Conservation (phyloP, 2,113 vertebrate genomes). For the Hassar affinis region DNA sequence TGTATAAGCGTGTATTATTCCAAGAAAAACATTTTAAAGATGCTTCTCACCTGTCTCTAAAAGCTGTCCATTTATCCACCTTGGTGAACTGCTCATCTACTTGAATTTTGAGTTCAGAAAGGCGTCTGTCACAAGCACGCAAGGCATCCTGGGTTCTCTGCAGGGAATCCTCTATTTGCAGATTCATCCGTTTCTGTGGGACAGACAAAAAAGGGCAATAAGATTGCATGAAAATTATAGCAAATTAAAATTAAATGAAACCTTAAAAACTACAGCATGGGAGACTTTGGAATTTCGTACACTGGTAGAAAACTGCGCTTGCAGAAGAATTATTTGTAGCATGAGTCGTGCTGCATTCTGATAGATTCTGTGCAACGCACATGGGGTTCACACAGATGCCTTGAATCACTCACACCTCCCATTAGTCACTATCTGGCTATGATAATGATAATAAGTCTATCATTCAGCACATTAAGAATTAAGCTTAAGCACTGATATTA, state of each 20-base stretch:
- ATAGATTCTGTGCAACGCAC: not conserved
- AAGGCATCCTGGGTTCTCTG: slow-evolving; percentile 61
- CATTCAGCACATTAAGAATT: no score
- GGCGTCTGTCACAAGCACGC: slow-evolving; percentile 55
- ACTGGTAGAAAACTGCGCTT: not conserved
- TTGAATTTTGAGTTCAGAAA: slow-evolving; percentile 56
- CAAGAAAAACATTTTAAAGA: not conserved
- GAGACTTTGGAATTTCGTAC: not conserved
- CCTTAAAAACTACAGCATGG: not conserved
- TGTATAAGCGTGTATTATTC: no score
- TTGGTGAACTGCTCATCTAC: slow-evolving; percentile 14
- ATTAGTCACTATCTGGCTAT: not conserved
- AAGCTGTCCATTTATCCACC: slow-evolving; percentile 54
- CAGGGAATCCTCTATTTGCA: slow-evolving; percentile 57
- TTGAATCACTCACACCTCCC: not conserved
- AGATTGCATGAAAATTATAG: not conserved
- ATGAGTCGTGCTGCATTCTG: not conserved
- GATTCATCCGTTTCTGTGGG: slow-evolving; percentile 57
- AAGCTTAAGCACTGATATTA: no score
- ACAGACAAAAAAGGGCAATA: not conserved
- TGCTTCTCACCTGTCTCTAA: slow-evolving; percentile 63
- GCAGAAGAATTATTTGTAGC: not conserved
- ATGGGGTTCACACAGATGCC: not conserved
- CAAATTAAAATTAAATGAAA: not conserved
- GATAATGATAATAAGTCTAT: no score